Evolutionary conservation across 2,888 invertebrate genomes (phyloP), one percentile per base, ranked within the genome.

Genomic region (Dinocampus coccinellae): DNA sequence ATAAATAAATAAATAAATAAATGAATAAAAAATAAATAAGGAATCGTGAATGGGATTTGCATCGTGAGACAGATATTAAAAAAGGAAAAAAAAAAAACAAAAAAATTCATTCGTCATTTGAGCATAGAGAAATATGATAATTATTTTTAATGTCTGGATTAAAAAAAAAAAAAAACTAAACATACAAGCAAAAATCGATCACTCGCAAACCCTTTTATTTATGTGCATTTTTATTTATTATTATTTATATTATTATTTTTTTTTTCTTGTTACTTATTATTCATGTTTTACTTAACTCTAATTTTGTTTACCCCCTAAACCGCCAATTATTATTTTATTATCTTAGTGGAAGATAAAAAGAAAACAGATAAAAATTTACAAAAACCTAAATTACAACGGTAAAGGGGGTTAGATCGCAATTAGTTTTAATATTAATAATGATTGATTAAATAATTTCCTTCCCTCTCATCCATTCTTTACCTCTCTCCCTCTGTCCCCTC

Each of bases 171-270:
- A 64, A 69, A 71, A 52, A 57, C n/a, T n/a, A n/a, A n/a, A n/a
- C n/a, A n/a, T 4, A 29, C 7, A 29, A 29, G 29, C 58, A 70
- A 78, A 75, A 76, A 79, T 81, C 79, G 79, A 82, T 82, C 80
- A 82, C 83, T 85, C 81, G 84, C 82, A 81, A 83, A 81, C 82
- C 80, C 80, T 84, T 81, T 82, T 84, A 83, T 85, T 83, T 83
- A 85, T 83, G 81, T 85, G 81, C 82, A 84, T 84, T 84, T 68
- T 71, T n/a, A n/a, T n/a, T n/a, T n/a, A n/a, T n/a, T n/a, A n/a
- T n/a, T n/a, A n/a, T n/a, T n/a, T n/a, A n/a, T n/a, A n/a, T n/a
- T n/a, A n/a, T n/a, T n/a, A n/a, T n/a, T n/a, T n/a, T n/a, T n/a
- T 33, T 33, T 33, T 36, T 39, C 66, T 85, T 85, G 84, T 86